Evolutionary conservation across 2,797 vertebrate species (phyloP).

Genomic region (Anas capensis): DNA sequence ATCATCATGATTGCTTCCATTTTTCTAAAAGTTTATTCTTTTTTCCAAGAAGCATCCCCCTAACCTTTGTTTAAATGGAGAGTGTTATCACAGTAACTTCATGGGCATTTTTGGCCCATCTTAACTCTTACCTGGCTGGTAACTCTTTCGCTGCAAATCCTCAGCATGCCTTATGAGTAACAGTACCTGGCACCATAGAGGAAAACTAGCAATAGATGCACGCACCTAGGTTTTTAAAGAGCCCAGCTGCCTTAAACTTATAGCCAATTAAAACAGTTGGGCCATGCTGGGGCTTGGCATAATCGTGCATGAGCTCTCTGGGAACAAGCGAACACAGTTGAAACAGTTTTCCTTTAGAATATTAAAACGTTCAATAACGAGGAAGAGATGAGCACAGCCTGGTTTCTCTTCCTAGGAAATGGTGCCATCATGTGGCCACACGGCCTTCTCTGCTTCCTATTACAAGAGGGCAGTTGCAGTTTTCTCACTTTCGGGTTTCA

Average conservation of each 20-base stretch:
- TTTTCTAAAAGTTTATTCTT: neutral
- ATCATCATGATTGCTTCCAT: neutral
- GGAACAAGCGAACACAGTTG: neutral
- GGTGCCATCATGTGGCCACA: conserved; percentile 63
- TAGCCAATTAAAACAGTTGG: neutral
- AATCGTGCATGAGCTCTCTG: neutral
- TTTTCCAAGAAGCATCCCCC: neutral
- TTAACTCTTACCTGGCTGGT: neutral
- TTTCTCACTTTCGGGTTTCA: neutral
- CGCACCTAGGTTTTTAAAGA: neutral
- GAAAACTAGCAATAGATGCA: neutral
- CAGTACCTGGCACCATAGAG: neutral
- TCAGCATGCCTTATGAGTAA: neutral
- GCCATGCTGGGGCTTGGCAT: conserved; percentile 5
- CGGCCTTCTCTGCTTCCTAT: neutral
- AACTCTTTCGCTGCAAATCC: neutral
- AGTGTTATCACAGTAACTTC: neutral
- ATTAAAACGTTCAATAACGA: neutral
- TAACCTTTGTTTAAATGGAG: neutral
- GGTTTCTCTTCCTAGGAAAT: conserved; percentile 40
- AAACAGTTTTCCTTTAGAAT: neutral
- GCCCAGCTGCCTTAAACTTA: neutral
- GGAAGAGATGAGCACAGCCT: neutral
- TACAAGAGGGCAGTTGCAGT: neutral
- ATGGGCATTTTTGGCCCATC: neutral